Evolutionary conservation across 2,888 invertebrate species (phyloP).

Genomic region (Acrobasis repandana): DNA sequence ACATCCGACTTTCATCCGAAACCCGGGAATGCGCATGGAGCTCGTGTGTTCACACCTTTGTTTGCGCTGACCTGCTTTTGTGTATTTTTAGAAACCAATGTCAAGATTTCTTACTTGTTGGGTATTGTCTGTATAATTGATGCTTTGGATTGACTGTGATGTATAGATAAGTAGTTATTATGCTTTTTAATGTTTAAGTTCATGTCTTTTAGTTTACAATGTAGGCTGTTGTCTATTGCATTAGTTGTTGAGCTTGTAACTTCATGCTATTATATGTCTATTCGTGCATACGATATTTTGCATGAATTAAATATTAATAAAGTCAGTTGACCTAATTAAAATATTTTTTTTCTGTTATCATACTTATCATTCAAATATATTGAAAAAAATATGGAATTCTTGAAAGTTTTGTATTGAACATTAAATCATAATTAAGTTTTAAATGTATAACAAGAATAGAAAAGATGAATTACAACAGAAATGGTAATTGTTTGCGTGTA

Average conservation of each 20-base stretch:
- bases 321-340: no score
- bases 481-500: not conserved
- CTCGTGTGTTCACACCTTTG: constrained; percentile 66
- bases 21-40: constrained; percentile 42
- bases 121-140: constrained; percentile 16
- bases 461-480: no score
- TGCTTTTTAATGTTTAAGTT: not conserved
- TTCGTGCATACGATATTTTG: no score
- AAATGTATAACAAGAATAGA: no score
- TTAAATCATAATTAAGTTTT: no score
- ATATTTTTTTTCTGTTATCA: no score
- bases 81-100: constrained; percentile 42
- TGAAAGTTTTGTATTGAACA: no score
- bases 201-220: not conserved
- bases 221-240: not conserved
- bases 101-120: constrained; percentile 13
- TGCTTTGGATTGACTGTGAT: constrained; percentile 3
- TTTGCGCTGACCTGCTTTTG: constrained; percentile 52
- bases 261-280: no score
- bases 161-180: constrained; percentile 7
- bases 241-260: no score
- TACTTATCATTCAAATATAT: no score
- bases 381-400: no score
- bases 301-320: no score
- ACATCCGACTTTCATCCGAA: constrained; percentile 80